phyloP scores from a whole-genome alignment of 2,888 invertebrate species.

The Macrosiphum euphorbiae region DNA sequence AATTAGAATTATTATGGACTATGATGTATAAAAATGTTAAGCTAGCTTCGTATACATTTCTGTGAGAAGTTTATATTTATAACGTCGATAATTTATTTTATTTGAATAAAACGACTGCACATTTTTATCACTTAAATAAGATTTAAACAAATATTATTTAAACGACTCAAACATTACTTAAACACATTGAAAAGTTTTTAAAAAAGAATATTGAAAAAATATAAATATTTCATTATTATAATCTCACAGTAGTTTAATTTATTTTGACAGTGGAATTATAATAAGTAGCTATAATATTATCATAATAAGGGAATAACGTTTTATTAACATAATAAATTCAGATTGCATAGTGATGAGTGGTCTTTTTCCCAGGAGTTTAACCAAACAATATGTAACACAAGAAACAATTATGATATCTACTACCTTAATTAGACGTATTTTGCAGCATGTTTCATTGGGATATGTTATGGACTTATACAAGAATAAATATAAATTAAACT shows the following conservation, averaged over 20 bases:
- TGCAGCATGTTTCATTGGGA: not conserved
- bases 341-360: not conserved
- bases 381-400: not conserved
- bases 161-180: not conserved
- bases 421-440: not conserved
- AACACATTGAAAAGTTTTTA: not conserved
- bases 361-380: not conserved
- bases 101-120: not conserved
- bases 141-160: slow-evolving; percentile 3
- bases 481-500: no score
- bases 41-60: not conserved
- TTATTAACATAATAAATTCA: not conserved
- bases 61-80: not conserved
- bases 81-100: not conserved
- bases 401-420: not conserved
- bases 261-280: not conserved
- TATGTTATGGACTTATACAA: not conserved
- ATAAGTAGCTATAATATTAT: not conserved
- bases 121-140: not conserved
- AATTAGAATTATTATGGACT: no score
- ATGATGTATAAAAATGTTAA: not conserved
- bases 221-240: not conserved
- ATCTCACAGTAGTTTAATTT: not conserved
- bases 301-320: not conserved
- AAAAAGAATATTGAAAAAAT: not conserved